Evolutionary conservation across 2,888 invertebrate species (phyloP).

Genomic region (Drosophila seclusa): DNA sequence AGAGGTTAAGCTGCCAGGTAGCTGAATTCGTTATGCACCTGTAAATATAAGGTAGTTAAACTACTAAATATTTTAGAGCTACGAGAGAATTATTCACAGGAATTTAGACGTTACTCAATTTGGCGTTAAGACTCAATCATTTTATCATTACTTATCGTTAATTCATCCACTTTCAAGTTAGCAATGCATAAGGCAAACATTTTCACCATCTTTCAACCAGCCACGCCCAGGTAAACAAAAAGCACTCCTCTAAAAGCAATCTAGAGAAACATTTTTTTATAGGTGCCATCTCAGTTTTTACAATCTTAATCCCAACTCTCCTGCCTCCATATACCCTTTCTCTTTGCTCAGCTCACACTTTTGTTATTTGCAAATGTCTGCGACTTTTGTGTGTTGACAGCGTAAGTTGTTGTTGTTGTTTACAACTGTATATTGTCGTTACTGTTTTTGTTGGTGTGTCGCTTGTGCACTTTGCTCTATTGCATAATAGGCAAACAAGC

Average conservation of each 20-base stretch:
- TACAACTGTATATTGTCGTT: slow-evolving; percentile 31
- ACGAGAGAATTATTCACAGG: background rate
- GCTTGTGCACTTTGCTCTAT: slow-evolving; percentile 68
- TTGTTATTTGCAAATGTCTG: slow-evolving; percentile 43
- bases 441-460: slow-evolving; percentile 29
- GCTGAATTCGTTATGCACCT: slow-evolving; percentile 6
- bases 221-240: slow-evolving; percentile 14
- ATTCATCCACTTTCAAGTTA: background rate
- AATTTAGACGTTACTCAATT: too few relatives aligned
- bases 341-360: slow-evolving; percentile 29
- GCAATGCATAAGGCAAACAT: slow-evolving; percentile 21
- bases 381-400: slow-evolving; percentile 39
- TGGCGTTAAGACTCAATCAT: background rate
- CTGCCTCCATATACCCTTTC: slow-evolving; percentile 17
- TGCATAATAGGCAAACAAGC: slow-evolving; percentile 63
- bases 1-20: slow-evolving; percentile 17
- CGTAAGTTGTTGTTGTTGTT: slow-evolving; percentile 27
- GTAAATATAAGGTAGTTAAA: background rate
- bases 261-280: background rate
- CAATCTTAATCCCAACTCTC: slow-evolving; percentile 1
- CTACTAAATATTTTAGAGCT: background rate
- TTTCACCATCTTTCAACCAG: slow-evolving; percentile 2
- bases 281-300: slow-evolving; percentile 24
- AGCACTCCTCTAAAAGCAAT: slow-evolving; percentile 4
- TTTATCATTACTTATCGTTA: background rate